Conservation (phyloP, 2,888 invertebrate species). For the Nemurella pictetii region DNA sequence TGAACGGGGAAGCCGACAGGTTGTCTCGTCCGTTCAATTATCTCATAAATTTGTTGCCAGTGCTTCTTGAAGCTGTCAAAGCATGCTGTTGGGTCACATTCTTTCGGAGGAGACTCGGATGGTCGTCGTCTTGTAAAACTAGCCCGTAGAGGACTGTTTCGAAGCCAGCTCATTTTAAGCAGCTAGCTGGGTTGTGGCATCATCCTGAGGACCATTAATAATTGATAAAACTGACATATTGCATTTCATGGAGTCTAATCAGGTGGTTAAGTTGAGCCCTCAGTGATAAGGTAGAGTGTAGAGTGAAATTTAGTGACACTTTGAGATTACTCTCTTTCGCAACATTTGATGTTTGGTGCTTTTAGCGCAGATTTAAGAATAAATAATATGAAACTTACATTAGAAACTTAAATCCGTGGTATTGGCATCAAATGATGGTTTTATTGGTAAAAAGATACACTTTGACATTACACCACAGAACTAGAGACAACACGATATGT, state of each 20-base stretch:
- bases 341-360: not conserved
- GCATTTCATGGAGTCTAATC: not conserved
- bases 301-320: too few species aligned
- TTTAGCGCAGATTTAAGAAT: not conserved
- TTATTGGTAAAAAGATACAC: not conserved
- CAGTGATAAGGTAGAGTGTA: not conserved
- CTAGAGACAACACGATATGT: not conserved
- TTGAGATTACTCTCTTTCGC: not conserved
- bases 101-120: constrained; percentile 67
- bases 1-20: constrained; percentile 62
- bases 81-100: constrained; percentile 86
- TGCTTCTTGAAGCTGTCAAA: constrained; percentile 92
- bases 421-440: not conserved
- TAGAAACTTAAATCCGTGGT: not conserved
- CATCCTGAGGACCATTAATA: not conserved
- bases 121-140: constrained; percentile 63
- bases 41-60: constrained; percentile 89
- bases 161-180: constrained; percentile 69
- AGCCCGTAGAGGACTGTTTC: constrained; percentile 62
- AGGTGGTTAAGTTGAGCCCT: not conserved
- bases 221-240: not conserved
- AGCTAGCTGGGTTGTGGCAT: constrained; percentile 18
- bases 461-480: not conserved
- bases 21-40: constrained; percentile 71
- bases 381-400: not conserved